Conservation (phyloP, 1,140 invertebrate genomes). For the Microplitis demolitor region DNA sequence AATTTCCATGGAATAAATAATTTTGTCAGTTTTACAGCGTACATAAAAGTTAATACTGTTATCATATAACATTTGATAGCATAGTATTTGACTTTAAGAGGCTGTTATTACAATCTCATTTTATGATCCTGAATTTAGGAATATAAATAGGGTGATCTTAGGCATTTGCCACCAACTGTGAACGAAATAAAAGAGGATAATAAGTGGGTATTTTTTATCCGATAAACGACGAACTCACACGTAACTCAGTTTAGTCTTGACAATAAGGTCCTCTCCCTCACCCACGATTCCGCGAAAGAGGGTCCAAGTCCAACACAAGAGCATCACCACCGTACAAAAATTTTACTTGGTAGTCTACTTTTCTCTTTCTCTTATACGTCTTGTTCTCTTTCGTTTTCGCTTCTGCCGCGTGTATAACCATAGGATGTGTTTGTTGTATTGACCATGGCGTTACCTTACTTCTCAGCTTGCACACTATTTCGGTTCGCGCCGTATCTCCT, state of each 20-base stretch:
- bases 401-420: neutral
- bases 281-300: constrained; percentile 32
- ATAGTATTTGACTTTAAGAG: no score
- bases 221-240: neutral
- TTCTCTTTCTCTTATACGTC: no score
- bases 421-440: neutral
- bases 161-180: no score
- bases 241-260: neutral
- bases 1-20: no score
- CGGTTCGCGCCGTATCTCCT: constrained; percentile 53
- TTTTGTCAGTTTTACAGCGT: no score
- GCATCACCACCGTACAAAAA: neutral
- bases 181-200: no score
- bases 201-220: neutral
- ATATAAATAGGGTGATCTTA: no score
- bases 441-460: constrained; percentile 10
- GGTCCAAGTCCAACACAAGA: neutral
- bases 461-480: constrained; percentile 41
- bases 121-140: no score
- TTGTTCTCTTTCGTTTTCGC: neutral
- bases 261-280: neutral
- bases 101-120: no score
- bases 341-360: no score
- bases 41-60: no score
- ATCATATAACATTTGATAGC: no score